Base-by-base conservation (phyloP, 2,113 vertebrate genomes). In the Tachysurus fulvidraco region DNA sequence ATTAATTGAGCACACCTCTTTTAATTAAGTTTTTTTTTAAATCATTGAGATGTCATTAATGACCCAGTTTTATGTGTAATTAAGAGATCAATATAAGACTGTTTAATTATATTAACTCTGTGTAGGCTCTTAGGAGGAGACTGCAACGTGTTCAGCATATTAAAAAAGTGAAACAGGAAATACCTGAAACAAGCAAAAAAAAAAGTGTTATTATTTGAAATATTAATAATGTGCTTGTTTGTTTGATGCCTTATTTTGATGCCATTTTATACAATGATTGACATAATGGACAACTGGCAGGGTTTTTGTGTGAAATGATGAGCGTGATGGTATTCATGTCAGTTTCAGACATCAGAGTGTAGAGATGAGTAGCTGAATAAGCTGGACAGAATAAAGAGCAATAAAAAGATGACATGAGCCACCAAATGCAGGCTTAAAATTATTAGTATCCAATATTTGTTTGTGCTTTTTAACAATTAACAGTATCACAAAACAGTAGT, bases 41-140 rank as follows among this genome's bases (percentile, higher is more conserved):
- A 83, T 67, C 46, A 25, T n/a, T 7, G 64, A 41, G 77, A 44
- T 88, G 52, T 36, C 44, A 59, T 74, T 50, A 60, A 59, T 88
- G 74, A 87, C 88, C 83, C 67, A 65, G 62, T 88, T 89, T 64
- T 65, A 73, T 86, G 46, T 83, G 54, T 89, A 64, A 89, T 89
- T 82, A 86, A 87, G 30, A 89, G 76, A 85, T 78, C 73, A 86
- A 62, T 88, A 79, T 67, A 88, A 86, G 54, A 17, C 69, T 57
- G 36, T 69, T 88, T 83, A 78, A 82, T 89, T 69, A 69, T 17
- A 67, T 19, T 8, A 50, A 50, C n/a, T 77, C 30, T 59, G 9
- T 25, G 71, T 92, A 78, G 83, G n/a, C 10, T 76, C 36, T 60
- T 21, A 55, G 52, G 14, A 28, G 60, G 21, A 52, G 23, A 62